Percentiles rank a stretch among this genome's conserved stretches.
Evolutionary conservation across 2,113 vertebrate genomes (phyloP).

Genomic region (Mohoua ochrocephala): DNA sequence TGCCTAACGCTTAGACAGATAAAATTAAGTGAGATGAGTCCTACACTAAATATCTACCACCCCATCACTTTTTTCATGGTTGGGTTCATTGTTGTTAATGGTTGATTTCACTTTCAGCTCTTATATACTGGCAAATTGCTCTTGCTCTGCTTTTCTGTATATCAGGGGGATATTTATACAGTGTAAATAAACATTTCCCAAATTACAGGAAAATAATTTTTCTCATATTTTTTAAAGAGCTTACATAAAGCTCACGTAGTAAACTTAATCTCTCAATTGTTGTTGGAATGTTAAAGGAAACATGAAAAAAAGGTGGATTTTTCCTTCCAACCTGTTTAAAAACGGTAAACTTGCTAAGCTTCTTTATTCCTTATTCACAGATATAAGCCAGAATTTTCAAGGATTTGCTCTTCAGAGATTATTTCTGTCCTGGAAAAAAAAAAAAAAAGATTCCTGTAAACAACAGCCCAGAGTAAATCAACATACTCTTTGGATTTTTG

Average conservation of each 20-base stretch:
- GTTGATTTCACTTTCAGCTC: constrained; percentile 30
- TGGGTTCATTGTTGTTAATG: constrained; percentile 17
- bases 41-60: background rate
- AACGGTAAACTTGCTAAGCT: background rate
- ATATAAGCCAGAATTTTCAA: background rate
- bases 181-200: background rate
- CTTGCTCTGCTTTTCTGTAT: background rate
- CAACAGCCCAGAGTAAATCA: constrained; percentile 25
- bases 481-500: constrained; percentile 19
- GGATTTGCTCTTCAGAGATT: background rate
- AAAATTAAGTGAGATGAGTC: constrained; percentile 9
- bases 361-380: background rate
- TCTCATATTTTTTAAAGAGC: background rate
- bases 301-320: background rate
- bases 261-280: background rate
- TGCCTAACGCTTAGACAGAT: background rate
- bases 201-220: background rate
- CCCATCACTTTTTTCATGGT: constrained; percentile 3
- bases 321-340: background rate
- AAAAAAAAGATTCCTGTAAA: background rate
- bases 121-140: background rate
- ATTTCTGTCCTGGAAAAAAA: background rate
- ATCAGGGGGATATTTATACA: background rate
- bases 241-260: background rate
- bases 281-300: background rate